phyloP scores from a whole-genome alignment of 2,888 invertebrate species.

The Epirrhoe tristata region DNA sequence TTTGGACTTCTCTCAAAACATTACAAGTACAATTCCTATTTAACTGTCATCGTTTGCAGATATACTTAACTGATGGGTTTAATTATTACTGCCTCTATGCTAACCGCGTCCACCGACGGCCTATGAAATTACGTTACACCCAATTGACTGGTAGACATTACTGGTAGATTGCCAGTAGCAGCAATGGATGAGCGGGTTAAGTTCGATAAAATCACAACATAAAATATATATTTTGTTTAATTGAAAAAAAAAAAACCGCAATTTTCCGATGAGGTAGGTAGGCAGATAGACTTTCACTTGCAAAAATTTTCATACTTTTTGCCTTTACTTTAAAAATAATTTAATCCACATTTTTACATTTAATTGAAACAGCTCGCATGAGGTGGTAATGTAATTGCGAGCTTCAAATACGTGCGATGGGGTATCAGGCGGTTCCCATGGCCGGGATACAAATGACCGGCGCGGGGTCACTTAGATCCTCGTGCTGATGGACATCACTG shows the following conservation, averaged over 20 bases:
- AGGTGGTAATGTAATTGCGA: constrained; percentile 41
- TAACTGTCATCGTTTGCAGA: neutral
- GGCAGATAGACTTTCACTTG: too few species aligned
- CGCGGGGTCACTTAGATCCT: constrained; percentile 71
- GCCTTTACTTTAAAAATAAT: neutral
- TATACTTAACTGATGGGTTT: neutral
- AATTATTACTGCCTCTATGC: neutral
- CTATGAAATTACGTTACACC: too few species aligned
- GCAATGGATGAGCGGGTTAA: too few species aligned
- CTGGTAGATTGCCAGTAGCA: too few species aligned
- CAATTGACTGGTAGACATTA: too few species aligned
- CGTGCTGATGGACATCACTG: constrained; percentile 77
- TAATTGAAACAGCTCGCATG: constrained; percentile 17
- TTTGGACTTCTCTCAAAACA: constrained; percentile 15
- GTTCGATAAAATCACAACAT: too few species aligned
- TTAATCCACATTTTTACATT: neutral
- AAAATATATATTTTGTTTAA: too few species aligned
- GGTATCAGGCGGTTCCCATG: constrained; percentile 79
- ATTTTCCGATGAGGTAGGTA: too few species aligned
- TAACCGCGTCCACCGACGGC: too few species aligned
- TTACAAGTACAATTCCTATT: neutral
- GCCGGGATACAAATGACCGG: constrained; percentile 79
- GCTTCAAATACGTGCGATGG: constrained; percentile 72
- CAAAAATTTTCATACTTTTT: too few species aligned
- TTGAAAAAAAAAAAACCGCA: too few species aligned